phyloP scores from a whole-genome alignment of 2,113 vertebrate species.

The Boulengeromyrus knoepffleri region DNA sequence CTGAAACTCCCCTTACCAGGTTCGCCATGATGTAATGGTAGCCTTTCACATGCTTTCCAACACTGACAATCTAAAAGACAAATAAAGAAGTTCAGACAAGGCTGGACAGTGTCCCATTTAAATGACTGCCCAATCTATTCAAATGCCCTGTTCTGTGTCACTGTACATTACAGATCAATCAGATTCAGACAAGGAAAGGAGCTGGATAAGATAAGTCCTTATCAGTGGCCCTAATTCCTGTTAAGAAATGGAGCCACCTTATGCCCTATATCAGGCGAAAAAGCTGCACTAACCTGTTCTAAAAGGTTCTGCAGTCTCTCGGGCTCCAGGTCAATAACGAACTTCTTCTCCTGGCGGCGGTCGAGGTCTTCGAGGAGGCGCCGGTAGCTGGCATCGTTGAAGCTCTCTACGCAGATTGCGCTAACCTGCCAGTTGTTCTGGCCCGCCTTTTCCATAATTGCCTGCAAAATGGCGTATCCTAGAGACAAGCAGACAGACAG shows the following conservation, averaged over 20 bases:
- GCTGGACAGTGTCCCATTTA: slow-evolving; percentile 25
- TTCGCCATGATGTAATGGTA: slow-evolving; percentile 99
- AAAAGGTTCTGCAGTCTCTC: slow-evolving; percentile 95
- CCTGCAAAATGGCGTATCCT: slow-evolving; percentile 97
- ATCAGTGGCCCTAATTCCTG: not conserved
- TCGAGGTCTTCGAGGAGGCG: slow-evolving; percentile 94
- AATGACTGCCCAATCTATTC: not conserved
- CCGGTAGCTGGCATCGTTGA: slow-evolving; percentile 92
- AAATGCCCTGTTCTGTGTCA: not conserved
- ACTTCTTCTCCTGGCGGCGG: slow-evolving; percentile 94
- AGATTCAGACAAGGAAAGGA: not conserved
- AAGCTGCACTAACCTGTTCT: slow-evolving; percentile 79
- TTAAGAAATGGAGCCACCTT: not conserved
- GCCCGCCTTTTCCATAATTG: slow-evolving; percentile 98
- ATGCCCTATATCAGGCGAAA: not conserved
- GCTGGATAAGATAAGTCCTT: not conserved
- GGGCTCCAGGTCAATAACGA: slow-evolving; percentile 96
- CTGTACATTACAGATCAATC: slow-evolving; percentile 20
- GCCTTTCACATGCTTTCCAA: slow-evolving; percentile 95
- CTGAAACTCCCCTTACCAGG: slow-evolving; percentile 67
- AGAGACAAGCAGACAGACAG: not conserved
- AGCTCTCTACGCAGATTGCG: slow-evolving; percentile 97
- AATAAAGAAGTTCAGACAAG: slow-evolving; percentile 37
- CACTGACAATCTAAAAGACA: slow-evolving; percentile 82
- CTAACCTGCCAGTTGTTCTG: slow-evolving; percentile 98